Conservation (phyloP, 2,113 vertebrate genomes). For the Dendropsophus ebraccatus region DNA sequence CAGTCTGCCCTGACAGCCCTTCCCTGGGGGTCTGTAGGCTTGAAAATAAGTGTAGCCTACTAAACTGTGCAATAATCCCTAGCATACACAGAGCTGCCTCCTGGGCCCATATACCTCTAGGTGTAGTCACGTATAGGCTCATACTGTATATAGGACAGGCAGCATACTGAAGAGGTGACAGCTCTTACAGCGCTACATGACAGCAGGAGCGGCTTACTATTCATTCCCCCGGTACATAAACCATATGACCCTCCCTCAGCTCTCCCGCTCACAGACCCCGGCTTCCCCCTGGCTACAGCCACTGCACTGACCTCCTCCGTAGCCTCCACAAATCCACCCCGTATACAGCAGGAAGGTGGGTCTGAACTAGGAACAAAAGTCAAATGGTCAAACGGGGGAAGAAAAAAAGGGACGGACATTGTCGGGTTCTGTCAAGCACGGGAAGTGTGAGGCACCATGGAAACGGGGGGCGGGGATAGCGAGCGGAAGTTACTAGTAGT, state of each 20-base stretch:
- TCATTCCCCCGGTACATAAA: too few relatives aligned
- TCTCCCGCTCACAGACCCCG: not conserved
- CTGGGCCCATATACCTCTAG: too few relatives aligned
- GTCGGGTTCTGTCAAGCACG: not conserved
- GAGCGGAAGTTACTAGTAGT: not conserved
- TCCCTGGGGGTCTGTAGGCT: too few relatives aligned
- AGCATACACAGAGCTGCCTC: too few relatives aligned
- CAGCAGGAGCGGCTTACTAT: too few relatives aligned
- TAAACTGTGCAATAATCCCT: too few relatives aligned
- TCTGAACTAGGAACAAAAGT: constrained; percentile 33
- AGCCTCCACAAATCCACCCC: not conserved
- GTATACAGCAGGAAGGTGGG: too few relatives aligned
- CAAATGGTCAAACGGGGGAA: not conserved
- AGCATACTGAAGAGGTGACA: not conserved
- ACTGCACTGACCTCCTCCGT: not conserved
- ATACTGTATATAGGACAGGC: not conserved
- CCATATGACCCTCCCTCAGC: not conserved
- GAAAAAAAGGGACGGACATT: not conserved
- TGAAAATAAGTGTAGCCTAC: too few relatives aligned
- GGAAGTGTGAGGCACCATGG: not conserved
- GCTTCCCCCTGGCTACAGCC: not conserved
- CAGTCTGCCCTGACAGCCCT: too few relatives aligned
- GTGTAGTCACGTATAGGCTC: too few relatives aligned
- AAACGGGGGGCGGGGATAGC: too few relatives aligned
- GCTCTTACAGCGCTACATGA: not conserved